A percentile compares a stretch with the other conserved stretches of the same genome.
These are phyloP conservation scores for Dolichotis patagonum DNA, from an alignment of 2,113 vertebrate species.

Conservation along the genomic window DNA sequence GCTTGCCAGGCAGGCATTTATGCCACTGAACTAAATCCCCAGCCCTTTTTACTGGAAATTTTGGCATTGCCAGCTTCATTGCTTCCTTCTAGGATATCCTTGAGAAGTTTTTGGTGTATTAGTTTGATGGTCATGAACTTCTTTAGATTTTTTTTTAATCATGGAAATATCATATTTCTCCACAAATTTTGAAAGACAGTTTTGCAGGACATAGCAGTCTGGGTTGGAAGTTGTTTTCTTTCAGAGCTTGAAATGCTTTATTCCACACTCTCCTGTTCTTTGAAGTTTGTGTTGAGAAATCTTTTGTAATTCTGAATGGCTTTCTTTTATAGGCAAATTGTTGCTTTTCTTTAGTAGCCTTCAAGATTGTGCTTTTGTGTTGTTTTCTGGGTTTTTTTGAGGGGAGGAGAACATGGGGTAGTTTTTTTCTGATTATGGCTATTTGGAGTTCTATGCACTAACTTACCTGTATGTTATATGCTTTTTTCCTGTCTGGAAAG, in stretches of 20 bases:
- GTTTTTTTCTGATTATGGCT: not conserved
- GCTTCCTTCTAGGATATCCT: not conserved
- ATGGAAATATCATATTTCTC: not conserved
- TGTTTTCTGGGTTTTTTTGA: not conserved
- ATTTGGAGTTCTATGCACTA: not conserved
- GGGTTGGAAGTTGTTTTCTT: not conserved
- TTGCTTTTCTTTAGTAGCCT: not conserved
- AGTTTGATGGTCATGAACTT: not conserved
- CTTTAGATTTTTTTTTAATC: not conserved
- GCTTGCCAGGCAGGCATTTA: too few species aligned
- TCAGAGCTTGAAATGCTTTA: not conserved
- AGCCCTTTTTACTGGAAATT: not conserved
- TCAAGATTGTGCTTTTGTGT: not conserved
- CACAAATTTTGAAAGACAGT: not conserved
- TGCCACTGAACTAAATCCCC: too few species aligned
- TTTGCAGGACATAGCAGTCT: not conserved
- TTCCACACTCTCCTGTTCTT: not conserved
- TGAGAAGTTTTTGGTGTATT: not conserved
- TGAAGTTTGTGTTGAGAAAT: not conserved
- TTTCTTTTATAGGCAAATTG: not conserved
- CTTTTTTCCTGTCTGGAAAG: not conserved
- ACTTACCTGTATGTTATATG: not conserved
- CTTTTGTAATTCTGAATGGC: not conserved
- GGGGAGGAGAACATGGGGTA: not conserved
- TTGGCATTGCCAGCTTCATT: not conserved